Evolutionary conservation across 35 echinoderm and acorn worm species (phyloP).

Genomic region (Heliocidaris erythrogramma): DNA sequence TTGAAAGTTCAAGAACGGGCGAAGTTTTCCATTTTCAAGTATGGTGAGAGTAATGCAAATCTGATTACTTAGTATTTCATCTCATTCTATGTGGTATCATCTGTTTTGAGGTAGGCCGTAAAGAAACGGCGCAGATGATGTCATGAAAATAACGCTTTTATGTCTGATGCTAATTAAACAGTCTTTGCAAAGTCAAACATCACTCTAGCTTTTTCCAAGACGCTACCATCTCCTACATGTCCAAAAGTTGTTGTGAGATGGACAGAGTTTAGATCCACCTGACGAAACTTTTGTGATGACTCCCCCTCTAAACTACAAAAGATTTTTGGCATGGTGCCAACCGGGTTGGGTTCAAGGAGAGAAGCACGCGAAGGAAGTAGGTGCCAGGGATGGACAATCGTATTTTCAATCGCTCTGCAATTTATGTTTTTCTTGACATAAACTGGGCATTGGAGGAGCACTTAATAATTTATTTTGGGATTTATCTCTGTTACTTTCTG

Average conservation of each 20-base stretch:
- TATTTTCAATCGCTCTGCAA: not conserved
- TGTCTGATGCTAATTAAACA: too few relatives aligned
- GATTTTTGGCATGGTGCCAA: conserved; percentile 32
- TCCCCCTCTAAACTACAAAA: not conserved
- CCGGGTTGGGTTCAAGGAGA: conserved; percentile 36
- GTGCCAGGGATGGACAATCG: not conserved
- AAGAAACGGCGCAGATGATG: too few relatives aligned
- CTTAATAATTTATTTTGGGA: not conserved
- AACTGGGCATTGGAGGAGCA: conserved; percentile 8
- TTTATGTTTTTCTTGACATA: conserved; percentile 12
- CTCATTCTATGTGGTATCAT: too few relatives aligned
- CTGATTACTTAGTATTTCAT: too few relatives aligned
- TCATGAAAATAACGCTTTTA: too few relatives aligned
- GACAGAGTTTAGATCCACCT: not conserved
- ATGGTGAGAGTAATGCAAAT: too few relatives aligned
- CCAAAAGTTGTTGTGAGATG: not conserved
- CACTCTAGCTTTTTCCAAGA: too few relatives aligned
- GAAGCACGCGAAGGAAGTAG: conserved; percentile 14
- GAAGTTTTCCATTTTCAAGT: too few relatives aligned
- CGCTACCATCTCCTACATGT: too few relatives aligned
- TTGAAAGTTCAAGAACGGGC: too few relatives aligned
- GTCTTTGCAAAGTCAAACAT: too few relatives aligned
- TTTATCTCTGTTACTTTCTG: not conserved
- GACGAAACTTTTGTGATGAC: not conserved
- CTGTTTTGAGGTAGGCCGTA: too few relatives aligned